phyloP scores from a whole-genome alignment of 1,140 invertebrate species.

The Steinernema feltiae region DNA sequence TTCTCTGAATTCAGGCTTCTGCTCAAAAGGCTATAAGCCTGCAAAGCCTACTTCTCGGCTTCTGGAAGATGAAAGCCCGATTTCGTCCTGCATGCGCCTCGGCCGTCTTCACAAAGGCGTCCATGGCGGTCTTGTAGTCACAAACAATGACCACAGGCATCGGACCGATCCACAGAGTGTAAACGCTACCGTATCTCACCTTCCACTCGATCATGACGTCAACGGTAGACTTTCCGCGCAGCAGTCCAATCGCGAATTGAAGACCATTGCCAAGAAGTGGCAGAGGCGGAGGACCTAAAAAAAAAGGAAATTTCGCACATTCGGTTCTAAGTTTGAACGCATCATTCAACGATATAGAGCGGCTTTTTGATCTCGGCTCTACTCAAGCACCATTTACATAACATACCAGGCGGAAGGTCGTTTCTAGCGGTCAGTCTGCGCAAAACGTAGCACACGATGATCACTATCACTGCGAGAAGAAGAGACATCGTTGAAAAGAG shows the following conservation, averaged over 20 bases:
- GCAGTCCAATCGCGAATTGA: background rate
- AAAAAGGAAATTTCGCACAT: background rate
- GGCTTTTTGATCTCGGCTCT: background rate
- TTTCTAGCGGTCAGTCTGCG: too few relatives aligned
- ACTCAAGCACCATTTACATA: too few relatives aligned
- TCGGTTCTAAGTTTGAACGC: background rate
- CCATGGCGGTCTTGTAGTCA: conserved; percentile 18
- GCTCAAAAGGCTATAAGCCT: background rate
- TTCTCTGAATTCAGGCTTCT: background rate
- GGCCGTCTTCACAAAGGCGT: conserved; percentile 23
- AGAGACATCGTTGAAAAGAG: too few relatives aligned
- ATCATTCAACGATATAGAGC: background rate
- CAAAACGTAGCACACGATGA: too few relatives aligned
- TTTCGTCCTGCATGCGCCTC: background rate
- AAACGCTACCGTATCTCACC: conserved; percentile 23
- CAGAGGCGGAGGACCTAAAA: conserved; percentile 18
- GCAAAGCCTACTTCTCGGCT: background rate
- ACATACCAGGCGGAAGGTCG: too few relatives aligned
- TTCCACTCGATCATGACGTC: conserved; percentile 14
- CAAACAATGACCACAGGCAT: conserved; percentile 16
- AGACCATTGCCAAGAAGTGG: conserved; percentile 20
- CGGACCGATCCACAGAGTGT: conserved; percentile 26
- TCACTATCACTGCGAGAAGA: too few relatives aligned
- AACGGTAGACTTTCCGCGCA: background rate
- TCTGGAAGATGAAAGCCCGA: background rate